A percentile compares a stretch with the other conserved stretches of the same genome.
These are phyloP conservation scores for Callipepla squamata DNA, from an alignment of 2,113 vertebrate species.

Conservation along the genomic window DNA sequence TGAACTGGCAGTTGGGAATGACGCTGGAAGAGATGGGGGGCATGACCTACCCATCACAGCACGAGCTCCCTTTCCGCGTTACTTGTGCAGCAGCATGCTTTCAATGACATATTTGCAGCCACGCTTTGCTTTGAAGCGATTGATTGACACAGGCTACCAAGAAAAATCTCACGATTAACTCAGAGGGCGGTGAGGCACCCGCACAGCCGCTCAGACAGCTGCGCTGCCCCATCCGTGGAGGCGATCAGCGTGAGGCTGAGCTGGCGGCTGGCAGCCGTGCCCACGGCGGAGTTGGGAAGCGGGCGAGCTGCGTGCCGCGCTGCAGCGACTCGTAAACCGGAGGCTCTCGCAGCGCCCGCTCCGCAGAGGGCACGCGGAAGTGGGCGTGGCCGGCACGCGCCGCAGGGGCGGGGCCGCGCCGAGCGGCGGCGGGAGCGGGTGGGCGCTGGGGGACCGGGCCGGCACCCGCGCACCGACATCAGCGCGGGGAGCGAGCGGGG, in stretches of 20 bases:
- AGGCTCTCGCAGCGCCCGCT: no score
- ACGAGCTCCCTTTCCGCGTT: background rate
- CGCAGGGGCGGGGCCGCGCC: background rate
- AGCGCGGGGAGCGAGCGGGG: background rate
- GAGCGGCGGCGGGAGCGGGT: background rate
- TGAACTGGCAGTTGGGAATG: conserved; percentile 97
- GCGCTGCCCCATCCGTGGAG: background rate
- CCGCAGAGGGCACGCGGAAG: no score
- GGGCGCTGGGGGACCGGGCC: background rate
- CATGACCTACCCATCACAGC: background rate
- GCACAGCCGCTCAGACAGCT: background rate
- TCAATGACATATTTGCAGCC: background rate
- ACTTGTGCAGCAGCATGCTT: background rate
- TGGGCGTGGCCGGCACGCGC: background rate
- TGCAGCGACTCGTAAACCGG: no score
- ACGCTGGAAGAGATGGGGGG: conserved; percentile 79
- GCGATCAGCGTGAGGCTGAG: background rate
- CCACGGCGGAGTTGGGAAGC: no score
- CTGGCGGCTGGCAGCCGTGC: no score
- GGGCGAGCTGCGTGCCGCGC: no score
- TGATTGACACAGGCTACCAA: accelerated
- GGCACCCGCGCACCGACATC: no score
- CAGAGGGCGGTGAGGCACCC: background rate
- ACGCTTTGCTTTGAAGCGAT: background rate
- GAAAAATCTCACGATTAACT: background rate